These are phyloP conservation scores for Meteorus colon DNA, from an alignment of 2,888 invertebrate genomes.

Conservation along the genomic window DNA sequence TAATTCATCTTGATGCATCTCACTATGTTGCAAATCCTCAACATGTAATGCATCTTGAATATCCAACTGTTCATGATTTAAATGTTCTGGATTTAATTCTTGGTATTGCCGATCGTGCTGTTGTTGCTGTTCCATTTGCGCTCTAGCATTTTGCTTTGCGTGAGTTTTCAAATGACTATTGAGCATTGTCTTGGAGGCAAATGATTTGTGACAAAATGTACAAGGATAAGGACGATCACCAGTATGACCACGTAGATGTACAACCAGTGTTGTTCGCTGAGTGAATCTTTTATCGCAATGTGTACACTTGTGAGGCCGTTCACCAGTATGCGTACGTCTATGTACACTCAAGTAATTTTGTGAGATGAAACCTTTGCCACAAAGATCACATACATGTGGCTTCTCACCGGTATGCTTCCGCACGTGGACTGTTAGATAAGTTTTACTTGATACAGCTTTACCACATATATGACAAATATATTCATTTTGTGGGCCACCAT, in stretches of 20 bases:
- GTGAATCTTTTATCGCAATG: slow-evolving; percentile 71
- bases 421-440: slow-evolving; percentile 78
- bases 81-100: slow-evolving; percentile 25
- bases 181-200: slow-evolving; percentile 71
- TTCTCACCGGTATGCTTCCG: slow-evolving; percentile 79
- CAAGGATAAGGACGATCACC: slow-evolving; percentile 71
- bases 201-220: slow-evolving; percentile 68
- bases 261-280: slow-evolving; percentile 70
- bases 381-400: slow-evolving; percentile 77
- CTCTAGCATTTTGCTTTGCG: slow-evolving; percentile 67
- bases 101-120: slow-evolving; percentile 50
- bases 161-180: slow-evolving; percentile 71
- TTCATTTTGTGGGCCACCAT: slow-evolving; percentile 72
- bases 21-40: slow-evolving; percentile 43
- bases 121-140: slow-evolving; percentile 53
- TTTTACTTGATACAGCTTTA: slow-evolving; percentile 77
- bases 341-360: slow-evolving; percentile 71
- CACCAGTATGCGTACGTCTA: slow-evolving; percentile 70
- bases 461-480: slow-evolving; percentile 79
- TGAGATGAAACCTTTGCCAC: slow-evolving; percentile 70
- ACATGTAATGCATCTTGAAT: slow-evolving; percentile 30
- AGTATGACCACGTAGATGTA: slow-evolving; percentile 70
- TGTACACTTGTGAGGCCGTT: slow-evolving; percentile 69
- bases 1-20: slow-evolving; percentile 43
- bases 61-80: slow-evolving; percentile 21